Conservation (phyloP, 2,797 vertebrate genomes). For the Rhynchonycteris naso region DNA sequence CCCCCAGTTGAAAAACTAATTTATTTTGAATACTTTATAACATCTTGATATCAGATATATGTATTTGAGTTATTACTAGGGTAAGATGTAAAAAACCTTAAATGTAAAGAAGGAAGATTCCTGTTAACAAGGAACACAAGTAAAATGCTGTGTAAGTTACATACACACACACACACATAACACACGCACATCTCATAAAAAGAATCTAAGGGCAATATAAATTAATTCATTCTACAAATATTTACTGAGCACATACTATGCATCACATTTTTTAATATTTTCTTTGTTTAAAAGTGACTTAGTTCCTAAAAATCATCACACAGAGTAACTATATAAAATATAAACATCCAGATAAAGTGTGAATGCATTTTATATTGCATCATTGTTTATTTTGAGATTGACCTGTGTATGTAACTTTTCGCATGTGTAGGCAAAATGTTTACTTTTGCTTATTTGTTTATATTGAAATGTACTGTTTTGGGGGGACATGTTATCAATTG, state of each 20-base stretch:
- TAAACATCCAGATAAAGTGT: background rate
- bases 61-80: background rate
- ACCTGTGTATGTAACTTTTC: background rate
- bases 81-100: background rate
- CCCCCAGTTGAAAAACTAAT: background rate
- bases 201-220: background rate
- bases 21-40: slow-evolving; percentile 11
- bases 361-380: background rate
- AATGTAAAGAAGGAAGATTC: background rate
- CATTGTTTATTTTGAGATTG: background rate
- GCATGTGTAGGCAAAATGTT: background rate
- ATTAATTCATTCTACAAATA: slow-evolving; percentile 33
- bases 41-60: background rate
- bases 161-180: background rate
- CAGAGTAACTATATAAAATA: background rate
- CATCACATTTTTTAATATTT: background rate
- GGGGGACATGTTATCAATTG: background rate
- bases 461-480: background rate
- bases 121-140: background rate
- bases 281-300: background rate
- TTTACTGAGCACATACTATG: background rate
- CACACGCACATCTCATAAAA: background rate
- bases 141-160: background rate
- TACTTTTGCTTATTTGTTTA: slow-evolving; percentile 38
- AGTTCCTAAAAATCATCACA: background rate